These are phyloP conservation scores for Eutrigla gurnardus DNA, from an alignment of 2,797 vertebrate species.

Conservation along the genomic window DNA sequence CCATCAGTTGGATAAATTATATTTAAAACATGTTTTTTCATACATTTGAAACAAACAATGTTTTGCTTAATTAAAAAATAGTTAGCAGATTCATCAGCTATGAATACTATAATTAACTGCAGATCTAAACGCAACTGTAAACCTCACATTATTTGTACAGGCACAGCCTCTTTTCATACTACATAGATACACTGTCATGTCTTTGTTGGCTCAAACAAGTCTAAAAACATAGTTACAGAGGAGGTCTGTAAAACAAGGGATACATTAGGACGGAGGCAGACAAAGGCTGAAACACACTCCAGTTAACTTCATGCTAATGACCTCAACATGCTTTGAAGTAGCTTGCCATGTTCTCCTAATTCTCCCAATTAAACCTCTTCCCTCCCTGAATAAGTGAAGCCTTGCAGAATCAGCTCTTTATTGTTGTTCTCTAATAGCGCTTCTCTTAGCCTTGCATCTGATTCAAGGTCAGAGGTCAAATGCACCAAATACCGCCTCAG, in stretches of 20 bases:
- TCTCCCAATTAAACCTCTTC: conserved; percentile 82
- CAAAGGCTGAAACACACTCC: conserved; percentile 46
- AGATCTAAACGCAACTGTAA: not conserved
- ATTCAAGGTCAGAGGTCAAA: conserved; percentile 42
- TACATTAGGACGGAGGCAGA: conserved; percentile 5
- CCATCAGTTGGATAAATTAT: not conserved
- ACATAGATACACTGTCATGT: not conserved
- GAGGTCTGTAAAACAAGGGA: conserved; percentile 8
- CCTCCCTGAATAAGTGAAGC: conserved; percentile 29
- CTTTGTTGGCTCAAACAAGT: not conserved
- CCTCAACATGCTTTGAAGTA: conserved; percentile 79
- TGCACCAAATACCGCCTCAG: conserved; percentile 25
- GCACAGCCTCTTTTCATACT: not conserved
- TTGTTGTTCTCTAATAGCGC: conserved; percentile 18
- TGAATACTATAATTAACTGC: not conserved
- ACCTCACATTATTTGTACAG: not conserved
- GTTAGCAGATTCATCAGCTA: not conserved
- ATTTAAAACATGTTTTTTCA: too few species aligned
- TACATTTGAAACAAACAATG: too few species aligned
- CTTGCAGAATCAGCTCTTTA: conserved; percentile 35
- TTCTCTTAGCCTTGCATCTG: not conserved
- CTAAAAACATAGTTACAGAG: not conserved
- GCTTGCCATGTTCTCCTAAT: conserved; percentile 75
- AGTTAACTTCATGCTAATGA: conserved; percentile 73
- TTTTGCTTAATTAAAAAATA: not conserved